phyloP scores from a whole-genome alignment of 2,113 vertebrate genomes.

The Ammodytes dubius region DNA sequence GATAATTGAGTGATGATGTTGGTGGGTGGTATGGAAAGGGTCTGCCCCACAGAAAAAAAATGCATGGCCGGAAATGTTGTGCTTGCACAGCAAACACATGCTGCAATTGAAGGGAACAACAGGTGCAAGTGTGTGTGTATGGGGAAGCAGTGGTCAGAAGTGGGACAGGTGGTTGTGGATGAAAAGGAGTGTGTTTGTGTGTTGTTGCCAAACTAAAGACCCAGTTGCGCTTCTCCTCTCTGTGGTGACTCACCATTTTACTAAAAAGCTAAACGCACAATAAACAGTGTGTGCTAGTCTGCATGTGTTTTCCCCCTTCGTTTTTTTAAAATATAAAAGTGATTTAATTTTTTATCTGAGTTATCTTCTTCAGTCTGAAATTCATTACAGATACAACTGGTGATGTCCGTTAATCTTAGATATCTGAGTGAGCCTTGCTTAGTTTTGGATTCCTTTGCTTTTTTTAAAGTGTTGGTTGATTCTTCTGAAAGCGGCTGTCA shows the following conservation, averaged over 20 bases:
- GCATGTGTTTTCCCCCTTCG: neutral
- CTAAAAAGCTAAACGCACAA: neutral
- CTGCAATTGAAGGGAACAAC: constrained; percentile 31
- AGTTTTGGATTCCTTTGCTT: neutral
- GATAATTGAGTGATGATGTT: neutral
- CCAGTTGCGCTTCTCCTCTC: neutral
- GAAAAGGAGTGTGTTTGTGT: neutral
- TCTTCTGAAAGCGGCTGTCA: constrained; percentile 33
- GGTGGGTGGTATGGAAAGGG: constrained; percentile 3
- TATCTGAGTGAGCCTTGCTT: neutral
- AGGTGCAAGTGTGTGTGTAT: constrained; percentile 57
- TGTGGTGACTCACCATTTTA: constrained; percentile 4
- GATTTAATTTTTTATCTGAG: too few species aligned
- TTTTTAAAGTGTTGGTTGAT: neutral
- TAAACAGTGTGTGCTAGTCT: neutral
- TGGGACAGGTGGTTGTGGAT: constrained; percentile 62
- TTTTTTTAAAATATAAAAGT: too few species aligned
- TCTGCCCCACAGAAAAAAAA: neutral
- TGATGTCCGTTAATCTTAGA: neutral
- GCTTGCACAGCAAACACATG: constrained; percentile 62
- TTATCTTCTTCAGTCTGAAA: neutral
- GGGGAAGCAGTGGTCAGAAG: constrained; percentile 4
- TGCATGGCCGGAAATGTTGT: neutral
- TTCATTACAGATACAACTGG: neutral
- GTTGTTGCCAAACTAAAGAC: constrained; percentile 1